Evolutionary conservation across 2,888 invertebrate genomes (phyloP).

Genomic region (Harpagoxenus sublaevis): DNA sequence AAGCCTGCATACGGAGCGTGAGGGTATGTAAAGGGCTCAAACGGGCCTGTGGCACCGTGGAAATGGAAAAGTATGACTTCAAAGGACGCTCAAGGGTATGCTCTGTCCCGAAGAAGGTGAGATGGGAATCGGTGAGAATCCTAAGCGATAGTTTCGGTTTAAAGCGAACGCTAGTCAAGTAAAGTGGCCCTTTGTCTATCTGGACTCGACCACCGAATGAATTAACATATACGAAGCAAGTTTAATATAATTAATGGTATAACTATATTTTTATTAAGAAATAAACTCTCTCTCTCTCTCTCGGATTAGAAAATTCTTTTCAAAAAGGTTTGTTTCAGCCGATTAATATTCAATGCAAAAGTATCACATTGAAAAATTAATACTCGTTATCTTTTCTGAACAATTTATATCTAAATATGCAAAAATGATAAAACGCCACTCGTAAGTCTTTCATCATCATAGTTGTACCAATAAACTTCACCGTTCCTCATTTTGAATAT

Average conservation of each 20-base stretch:
- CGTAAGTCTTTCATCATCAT: not conserved
- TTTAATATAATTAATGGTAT: not conserved
- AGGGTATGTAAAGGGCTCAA: conserved; percentile 58
- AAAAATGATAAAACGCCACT: not conserved
- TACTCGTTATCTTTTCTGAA: not conserved
- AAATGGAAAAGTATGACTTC: conserved; percentile 54
- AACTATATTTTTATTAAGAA: not conserved
- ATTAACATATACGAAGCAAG: not conserved
- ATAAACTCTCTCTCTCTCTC: not conserved
- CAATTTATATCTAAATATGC: not conserved
- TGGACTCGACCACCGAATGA: not conserved
- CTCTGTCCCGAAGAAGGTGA: conserved; percentile 40
- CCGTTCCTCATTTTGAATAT: not conserved
- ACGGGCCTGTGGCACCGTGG: conserved; percentile 29
- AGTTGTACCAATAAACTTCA: not conserved
- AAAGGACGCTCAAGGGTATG: conserved; percentile 46
- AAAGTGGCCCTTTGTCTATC: conserved; percentile 1
- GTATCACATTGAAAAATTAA: not conserved
- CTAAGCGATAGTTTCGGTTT: conserved; percentile 28
- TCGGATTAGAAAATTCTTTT: not conserved
- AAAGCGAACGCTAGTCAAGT: conserved; percentile 2
- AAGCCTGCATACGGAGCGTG: conserved; percentile 63
- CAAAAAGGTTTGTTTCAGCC: not conserved
- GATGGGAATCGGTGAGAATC: conserved; percentile 32
- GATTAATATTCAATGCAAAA: not conserved